Base-by-base conservation (phyloP, 2,888 invertebrate species). In the Lampropteryx suffumata region DNA sequence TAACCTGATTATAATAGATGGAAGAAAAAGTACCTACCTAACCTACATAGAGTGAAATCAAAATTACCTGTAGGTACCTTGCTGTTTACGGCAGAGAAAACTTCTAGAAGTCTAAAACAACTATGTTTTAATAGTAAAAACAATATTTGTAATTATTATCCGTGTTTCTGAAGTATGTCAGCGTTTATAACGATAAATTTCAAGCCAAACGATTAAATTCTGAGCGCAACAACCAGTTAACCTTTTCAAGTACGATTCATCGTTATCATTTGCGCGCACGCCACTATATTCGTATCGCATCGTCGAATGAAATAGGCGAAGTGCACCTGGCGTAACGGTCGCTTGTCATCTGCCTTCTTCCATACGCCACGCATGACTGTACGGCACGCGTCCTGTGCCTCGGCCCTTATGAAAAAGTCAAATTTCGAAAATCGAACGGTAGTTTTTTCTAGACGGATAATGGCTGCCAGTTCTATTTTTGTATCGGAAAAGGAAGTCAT, bases 281-380 rank as follows among this genome's bases (percentile, higher is more conserved):
- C 24, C 35, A 24, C 10, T 21, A 29, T 53, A 55, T 48, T 40
- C 50, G 10, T 53, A 53, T 48, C 48, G 48, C 48, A 21, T 36
- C 32, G 29, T 33, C 26, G 34, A 33, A 53, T 42, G 37, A 34
- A 35, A 34, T 48, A 43, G 33, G 13, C 47, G 36, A 44, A 27
- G 66, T 79, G 87, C 90, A 89, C 82, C 90, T 88, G 90, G 86
- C 81, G 64, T 89, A 90, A 90, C 89, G 89, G 89, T 86, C 88
- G 84, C 81, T 84, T 89, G 88, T 88, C 89, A 87, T 89, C 89
- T 89, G 88, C 82, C 73, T 73, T 39, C 74, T 67, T 64, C 76
- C 89, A 89, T 88, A 89, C 81, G 84, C 76, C 84, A 88, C 84
- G 86, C 72, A 76, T 79, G 80, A 76, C 75, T 75, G 84, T 85